phyloP scores from a whole-genome alignment of 2,797 vertebrate genomes.

The Ceryle rudis region DNA sequence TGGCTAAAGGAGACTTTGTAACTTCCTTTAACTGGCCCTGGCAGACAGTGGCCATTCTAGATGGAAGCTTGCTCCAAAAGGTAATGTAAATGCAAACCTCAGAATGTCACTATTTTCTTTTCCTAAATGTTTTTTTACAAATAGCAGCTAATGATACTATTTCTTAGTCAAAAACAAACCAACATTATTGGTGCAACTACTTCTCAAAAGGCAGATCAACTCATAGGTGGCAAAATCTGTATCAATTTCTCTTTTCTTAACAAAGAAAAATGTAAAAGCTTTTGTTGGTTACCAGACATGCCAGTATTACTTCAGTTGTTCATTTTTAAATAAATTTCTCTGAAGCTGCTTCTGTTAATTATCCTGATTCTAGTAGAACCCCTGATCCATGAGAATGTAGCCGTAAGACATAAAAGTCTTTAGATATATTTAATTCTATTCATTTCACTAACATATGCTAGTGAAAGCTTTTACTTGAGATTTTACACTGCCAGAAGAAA shows the following conservation, averaged over 20 bases:
- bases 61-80: constrained; percentile 86
- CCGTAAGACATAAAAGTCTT: background rate
- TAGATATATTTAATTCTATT: background rate
- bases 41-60: constrained; percentile 87
- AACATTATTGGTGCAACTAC: background rate
- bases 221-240: background rate
- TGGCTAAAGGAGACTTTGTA: constrained; percentile 84
- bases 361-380: background rate
- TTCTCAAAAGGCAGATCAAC: background rate
- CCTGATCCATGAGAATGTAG: background rate
- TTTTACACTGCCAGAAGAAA: background rate
- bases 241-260: background rate
- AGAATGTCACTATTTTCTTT: background rate
- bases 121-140: background rate
- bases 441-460: background rate
- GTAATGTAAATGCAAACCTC: constrained; percentile 64
- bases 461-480: background rate
- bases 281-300: background rate
- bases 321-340: background rate
- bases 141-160: background rate
- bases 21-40: constrained; percentile 92
- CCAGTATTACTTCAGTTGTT: background rate
- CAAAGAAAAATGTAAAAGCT: background rate
- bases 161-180: background rate
- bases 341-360: background rate